Conservation (phyloP, 2,113 vertebrate species). For the Phycodurus eques region DNA sequence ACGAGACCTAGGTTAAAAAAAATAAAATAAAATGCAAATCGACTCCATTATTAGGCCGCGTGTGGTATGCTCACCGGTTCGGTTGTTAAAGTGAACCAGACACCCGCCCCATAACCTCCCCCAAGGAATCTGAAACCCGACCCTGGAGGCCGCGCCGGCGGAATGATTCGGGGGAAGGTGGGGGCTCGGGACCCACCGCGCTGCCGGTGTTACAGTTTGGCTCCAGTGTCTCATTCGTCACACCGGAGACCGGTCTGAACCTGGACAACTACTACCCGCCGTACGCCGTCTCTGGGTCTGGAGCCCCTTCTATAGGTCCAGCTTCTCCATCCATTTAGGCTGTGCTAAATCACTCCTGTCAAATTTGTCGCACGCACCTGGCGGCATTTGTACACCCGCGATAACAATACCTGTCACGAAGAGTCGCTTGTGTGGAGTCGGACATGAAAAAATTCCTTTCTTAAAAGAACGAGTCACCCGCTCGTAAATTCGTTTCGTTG, state of each 20-base stretch:
- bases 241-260: slow-evolving; percentile 31
- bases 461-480: no score
- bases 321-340: slow-evolving; percentile 45
- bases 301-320: slow-evolving; percentile 53
- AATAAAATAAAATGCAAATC: neutral
- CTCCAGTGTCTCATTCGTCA: slow-evolving; percentile 75
- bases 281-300: slow-evolving; percentile 4
- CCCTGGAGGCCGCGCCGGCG: slow-evolving; percentile 54
- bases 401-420: slow-evolving; percentile 61
- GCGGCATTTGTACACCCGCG: slow-evolving; percentile 48
- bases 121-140: slow-evolving; percentile 65
- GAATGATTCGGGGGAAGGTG: slow-evolving; percentile 51
- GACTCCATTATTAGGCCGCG: neutral
- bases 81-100: slow-evolving; percentile 59
- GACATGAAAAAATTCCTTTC: neutral
- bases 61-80: slow-evolving; percentile 20
- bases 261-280: slow-evolving; percentile 22
- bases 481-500: neutral
- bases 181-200: slow-evolving; percentile 41
- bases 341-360: slow-evolving; percentile 61
- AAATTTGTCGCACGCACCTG: slow-evolving; percentile 64
- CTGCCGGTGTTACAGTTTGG: slow-evolving; percentile 68
- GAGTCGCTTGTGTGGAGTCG: slow-evolving; percentile 23
- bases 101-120: slow-evolving; percentile 38
- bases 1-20: no score